Base-by-base conservation (phyloP, 2,797 vertebrate species). In the Macroramphosus scolopax region DNA sequence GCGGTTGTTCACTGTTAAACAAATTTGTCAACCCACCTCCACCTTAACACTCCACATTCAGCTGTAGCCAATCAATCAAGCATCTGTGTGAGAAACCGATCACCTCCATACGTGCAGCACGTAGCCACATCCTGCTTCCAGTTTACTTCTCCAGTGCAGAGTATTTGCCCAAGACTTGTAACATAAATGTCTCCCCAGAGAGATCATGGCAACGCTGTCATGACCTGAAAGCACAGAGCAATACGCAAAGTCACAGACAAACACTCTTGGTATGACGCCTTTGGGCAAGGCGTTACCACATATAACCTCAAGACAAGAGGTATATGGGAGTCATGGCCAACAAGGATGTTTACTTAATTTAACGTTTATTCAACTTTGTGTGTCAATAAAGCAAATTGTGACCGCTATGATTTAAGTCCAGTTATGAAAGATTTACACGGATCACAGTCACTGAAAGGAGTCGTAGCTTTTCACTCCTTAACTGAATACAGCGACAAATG, bases 61-160 rank as follows among this genome's bases (percentile, higher is more conserved):
- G n/a, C n/a, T n/a, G n/a, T n/a, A n/a, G n/a, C n/a, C n/a, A n/a
- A n/a, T n/a, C n/a, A n/a, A n/a, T n/a, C n/a, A n/a, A n/a, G n/a
- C n/a, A n/a, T n/a, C n/a, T n/a, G 57, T 72, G 59, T 70, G 41
- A 62, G 40, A 73, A 63, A 32, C 4, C 16, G 17, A 32, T 59
- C 24, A 28, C 20, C 28, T 15, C 4, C 14, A 12, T 24, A 13
- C 18, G 3, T 33, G 3, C 22, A 39, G 25, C 28, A 41, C 10
- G 28, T 32, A 26, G 38, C 67, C 57, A 76, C 49, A 87, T 88
- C 84, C 85, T 85, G 82, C 54, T 86, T 13, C 15, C 3, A 42
- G 69, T 70, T 80, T 57, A 48, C 51, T 17, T 56, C 54, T 6
- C 49, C 57, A 65, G 30, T 69, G 47, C 43, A 34, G 17, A 50